Evolutionary conservation across 2,888 invertebrate genomes (phyloP).

Genomic region (Thumatha senex): DNA sequence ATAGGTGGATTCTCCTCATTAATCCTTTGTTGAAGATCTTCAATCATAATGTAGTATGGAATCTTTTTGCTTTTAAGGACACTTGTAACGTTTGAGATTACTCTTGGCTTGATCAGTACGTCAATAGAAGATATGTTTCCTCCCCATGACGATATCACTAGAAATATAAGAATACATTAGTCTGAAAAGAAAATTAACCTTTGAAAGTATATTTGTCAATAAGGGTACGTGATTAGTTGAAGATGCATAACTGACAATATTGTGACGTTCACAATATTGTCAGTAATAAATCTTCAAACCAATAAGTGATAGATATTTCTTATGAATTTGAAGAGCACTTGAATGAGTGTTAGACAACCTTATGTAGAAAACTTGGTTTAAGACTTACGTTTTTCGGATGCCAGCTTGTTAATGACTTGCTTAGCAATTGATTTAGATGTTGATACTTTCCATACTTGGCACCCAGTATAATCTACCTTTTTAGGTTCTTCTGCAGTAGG

Average conservation of each 20-base stretch:
- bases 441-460: constrained; percentile 89
- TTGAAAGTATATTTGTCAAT: too few species aligned
- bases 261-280: too few species aligned
- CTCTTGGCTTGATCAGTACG: constrained; percentile 87
- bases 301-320: too few species aligned
- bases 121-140: constrained; percentile 86
- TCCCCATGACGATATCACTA: constrained; percentile 87
- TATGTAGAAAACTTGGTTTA: too few species aligned
- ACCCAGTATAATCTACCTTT: constrained; percentile 87
- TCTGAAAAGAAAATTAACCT: too few species aligned
- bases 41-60: constrained; percentile 87
- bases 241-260: too few species aligned
- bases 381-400: constrained; percentile 67
- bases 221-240: too few species aligned
- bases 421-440: constrained; percentile 75
- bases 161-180: constrained; percentile 8
- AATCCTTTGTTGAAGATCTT: constrained; percentile 90
- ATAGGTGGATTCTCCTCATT: constrained; percentile 90
- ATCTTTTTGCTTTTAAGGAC: constrained; percentile 85
- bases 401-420: constrained; percentile 54
- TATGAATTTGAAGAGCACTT: neutral
- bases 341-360: neutral
- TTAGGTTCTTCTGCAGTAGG: constrained; percentile 33
- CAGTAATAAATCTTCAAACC: too few species aligned
- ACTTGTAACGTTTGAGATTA: constrained; percentile 85